Evolutionary conservation across 2,888 invertebrate species (phyloP).

Genomic region (Zeuzera pyrina): DNA sequence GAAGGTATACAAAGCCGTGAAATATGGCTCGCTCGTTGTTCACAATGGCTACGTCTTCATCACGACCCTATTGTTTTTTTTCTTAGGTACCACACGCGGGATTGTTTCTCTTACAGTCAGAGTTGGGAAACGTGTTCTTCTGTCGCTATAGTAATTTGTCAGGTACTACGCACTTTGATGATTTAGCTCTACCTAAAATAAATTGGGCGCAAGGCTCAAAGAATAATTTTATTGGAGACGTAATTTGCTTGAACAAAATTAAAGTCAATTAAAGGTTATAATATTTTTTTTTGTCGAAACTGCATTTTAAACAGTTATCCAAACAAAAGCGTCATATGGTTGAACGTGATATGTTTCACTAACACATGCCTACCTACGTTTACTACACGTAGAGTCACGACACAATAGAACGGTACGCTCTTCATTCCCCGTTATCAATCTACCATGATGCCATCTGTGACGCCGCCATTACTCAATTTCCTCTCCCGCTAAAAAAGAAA

Average conservation of each 20-base stretch:
- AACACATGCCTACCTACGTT: constrained; percentile 3
- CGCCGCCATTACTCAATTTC: constrained; percentile 68
- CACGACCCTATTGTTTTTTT: constrained; percentile 69
- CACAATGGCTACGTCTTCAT: constrained; percentile 74
- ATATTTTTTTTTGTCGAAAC: not conserved
- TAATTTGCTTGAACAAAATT: not conserved
- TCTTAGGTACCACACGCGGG: constrained; percentile 55
- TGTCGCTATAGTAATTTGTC: constrained; percentile 50
- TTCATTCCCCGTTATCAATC: constrained; percentile 68
- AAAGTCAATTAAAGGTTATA: not conserved
- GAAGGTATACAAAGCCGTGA: constrained; percentile 68
- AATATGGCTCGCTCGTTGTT: constrained; percentile 66
- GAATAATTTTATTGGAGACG: too few species aligned
- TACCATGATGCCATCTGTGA: constrained; percentile 70
- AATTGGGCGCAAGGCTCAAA: not conserved
- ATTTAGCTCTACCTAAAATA: constrained; percentile 10
- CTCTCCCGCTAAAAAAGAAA: constrained; percentile 51
- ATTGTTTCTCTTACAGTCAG: constrained; percentile 60
- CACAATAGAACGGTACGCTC: constrained; percentile 38
- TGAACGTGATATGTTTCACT: constrained; percentile 5
- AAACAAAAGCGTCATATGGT: constrained; percentile 2
- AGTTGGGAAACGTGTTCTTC: constrained; percentile 59
- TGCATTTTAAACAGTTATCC: constrained; percentile 1
- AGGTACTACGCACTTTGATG: constrained; percentile 23
- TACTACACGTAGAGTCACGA: too few species aligned